A percentile compares a stretch with the other conserved stretches of the same genome.
Conservation (phyloP, 2,888 invertebrate species). For the Macropis europaea region DNA sequence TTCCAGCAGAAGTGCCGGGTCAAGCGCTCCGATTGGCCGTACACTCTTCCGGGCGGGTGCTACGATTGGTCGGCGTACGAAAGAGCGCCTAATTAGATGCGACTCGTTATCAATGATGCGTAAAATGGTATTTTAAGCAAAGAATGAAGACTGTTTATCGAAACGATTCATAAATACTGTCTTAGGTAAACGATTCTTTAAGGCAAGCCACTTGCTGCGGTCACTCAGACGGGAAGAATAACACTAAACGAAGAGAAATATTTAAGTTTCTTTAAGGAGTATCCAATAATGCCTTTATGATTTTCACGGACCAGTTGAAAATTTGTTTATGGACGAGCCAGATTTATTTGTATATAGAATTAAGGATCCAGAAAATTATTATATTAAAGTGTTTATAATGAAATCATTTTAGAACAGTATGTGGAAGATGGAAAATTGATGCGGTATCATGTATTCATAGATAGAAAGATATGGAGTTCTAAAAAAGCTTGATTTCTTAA, state of each 20-base stretch:
- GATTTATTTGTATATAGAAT: background rate
- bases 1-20: conserved; percentile 31
- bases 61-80: conserved; percentile 18
- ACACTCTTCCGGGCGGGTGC: conserved; percentile 32
- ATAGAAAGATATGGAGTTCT: too few relatives aligned
- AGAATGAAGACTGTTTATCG: background rate
- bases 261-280: background rate
- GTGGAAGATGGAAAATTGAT: background rate
- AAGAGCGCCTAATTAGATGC: conserved; percentile 15
- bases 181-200: background rate
- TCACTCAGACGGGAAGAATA: background rate
- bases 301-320: too few relatives aligned
- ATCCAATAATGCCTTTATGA: too few relatives aligned
- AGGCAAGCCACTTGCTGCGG: background rate
- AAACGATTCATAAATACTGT: background rate
- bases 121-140: conserved; percentile 26
- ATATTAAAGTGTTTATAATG: background rate
- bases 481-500: too few relatives aligned
- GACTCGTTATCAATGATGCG: conserved; percentile 25
- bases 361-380: background rate
- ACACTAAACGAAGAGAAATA: background rate
- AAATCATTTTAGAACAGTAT: background rate
- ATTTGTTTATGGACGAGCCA: background rate
- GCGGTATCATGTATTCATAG: too few relatives aligned
- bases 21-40: conserved; percentile 47